Percentiles rank a stretch among this genome's conserved stretches.
Conservation (phyloP, 2,888 invertebrate species). For the Achlya flavicornis region DNA sequence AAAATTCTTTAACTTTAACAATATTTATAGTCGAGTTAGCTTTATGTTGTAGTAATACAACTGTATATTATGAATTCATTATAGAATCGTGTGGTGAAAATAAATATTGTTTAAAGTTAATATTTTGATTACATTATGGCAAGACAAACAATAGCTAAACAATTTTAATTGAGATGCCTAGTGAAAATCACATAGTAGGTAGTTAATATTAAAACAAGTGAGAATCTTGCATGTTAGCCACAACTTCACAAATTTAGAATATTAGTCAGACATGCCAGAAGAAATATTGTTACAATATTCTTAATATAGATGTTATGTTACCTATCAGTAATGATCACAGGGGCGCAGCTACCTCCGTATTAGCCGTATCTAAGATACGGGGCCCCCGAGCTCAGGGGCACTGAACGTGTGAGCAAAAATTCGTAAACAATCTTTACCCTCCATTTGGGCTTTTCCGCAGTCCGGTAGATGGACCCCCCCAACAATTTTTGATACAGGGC, state of each 20-base stretch:
- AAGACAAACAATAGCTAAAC: constrained; percentile 6
- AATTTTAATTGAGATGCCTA: background rate
- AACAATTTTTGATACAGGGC: no score
- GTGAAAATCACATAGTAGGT: background rate
- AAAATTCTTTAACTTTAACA: background rate
- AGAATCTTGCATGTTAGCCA: constrained; percentile 4
- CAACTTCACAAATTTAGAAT: constrained; percentile 1
- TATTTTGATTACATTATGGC: constrained; percentile 1
- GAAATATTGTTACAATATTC: background rate
- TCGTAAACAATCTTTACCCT: no score
- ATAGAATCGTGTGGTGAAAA: background rate
- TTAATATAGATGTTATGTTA: constrained; percentile 1
- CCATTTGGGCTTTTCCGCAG: no score
- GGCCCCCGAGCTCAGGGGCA: no score
- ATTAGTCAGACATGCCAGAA: constrained; percentile 3
- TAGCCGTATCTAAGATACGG: no score
- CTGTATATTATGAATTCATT: background rate
- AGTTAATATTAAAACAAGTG: background rate
- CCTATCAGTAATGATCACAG: background rate
- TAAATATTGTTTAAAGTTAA: background rate
- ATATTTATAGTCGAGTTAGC: background rate
- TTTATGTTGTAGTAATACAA: no score
- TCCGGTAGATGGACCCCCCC: no score
- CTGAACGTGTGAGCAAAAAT: no score
- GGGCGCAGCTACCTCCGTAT: no score